Conservation (phyloP, 2,888 invertebrate genomes). For the Cephus rjabovi region DNA sequence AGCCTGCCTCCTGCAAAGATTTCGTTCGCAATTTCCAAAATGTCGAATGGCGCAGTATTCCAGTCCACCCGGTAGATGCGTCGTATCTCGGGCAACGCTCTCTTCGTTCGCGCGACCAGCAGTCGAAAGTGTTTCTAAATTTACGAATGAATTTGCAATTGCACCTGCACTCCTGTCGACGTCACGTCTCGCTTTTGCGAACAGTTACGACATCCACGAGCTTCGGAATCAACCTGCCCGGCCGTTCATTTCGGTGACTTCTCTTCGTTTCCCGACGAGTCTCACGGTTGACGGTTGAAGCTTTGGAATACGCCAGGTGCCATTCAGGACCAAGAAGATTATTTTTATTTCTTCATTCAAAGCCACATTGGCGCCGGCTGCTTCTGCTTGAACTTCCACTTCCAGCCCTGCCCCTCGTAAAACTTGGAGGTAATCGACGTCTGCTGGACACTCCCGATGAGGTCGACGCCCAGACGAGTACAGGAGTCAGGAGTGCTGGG, state of each 20-base stretch:
- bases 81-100: constrained; percentile 20
- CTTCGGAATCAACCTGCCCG: background rate
- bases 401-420: background rate
- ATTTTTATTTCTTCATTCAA: background rate
- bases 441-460: background rate
- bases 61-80: background rate
- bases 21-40: constrained; percentile 9
- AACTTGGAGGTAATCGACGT: background rate
- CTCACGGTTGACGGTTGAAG: background rate
- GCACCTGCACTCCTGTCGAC: background rate
- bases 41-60: background rate
- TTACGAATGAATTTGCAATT: background rate
- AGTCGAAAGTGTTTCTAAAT: constrained; percentile 34
- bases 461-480: background rate
- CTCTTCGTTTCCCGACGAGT: background rate
- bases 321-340: background rate
- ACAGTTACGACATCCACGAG: background rate
- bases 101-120: constrained; percentile 33
- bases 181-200: background rate
- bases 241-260: background rate
- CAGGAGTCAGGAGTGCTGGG: background rate
- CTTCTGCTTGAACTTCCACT: background rate
- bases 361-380: background rate
- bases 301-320: background rate
- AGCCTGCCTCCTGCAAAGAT: background rate